These are phyloP conservation scores for Homarus gammarus DNA, from an alignment of 2,888 invertebrate species.

Conservation along the genomic window DNA sequence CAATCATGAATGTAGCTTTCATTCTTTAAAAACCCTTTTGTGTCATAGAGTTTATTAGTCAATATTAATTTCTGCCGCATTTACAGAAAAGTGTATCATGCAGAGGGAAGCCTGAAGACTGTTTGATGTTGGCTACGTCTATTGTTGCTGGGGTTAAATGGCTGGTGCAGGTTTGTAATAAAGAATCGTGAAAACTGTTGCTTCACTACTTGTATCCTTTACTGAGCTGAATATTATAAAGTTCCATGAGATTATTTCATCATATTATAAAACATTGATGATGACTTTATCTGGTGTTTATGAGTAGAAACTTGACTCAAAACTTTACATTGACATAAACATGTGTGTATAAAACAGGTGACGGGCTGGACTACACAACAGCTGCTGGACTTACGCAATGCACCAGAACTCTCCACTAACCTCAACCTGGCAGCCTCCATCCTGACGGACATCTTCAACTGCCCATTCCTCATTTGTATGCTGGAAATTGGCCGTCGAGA, in stretches of 20 bases:
- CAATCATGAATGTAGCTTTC: no score
- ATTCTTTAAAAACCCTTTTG: no score
- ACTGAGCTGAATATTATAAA: no score
- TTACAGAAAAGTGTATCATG: conserved; percentile 71
- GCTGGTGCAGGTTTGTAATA: conserved; percentile 51
- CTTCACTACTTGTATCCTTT: not conserved
- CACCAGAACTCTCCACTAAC: conserved; percentile 73
- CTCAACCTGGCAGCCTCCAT: conserved; percentile 61
- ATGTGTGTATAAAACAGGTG: conserved; percentile 39
- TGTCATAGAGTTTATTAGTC: no score
- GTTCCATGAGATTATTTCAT: no score
- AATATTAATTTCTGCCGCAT: not conserved
- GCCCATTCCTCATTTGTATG: conserved; percentile 71
- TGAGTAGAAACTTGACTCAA: no score
- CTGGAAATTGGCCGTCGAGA: conserved; percentile 72
- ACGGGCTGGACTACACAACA: conserved; percentile 68
- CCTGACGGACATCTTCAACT: conserved; percentile 60
- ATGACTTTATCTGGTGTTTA: no score
- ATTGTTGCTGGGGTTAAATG: conserved; percentile 71
- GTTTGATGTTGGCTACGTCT: conserved; percentile 65
- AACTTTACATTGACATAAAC: no score
- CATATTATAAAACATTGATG: no score
- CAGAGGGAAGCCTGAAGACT: conserved; percentile 74
- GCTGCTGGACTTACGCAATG: conserved; percentile 60
- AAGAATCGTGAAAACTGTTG: not conserved